Conservation (phyloP, 2,888 invertebrate species). For the Eremobia ochroleuca region DNA sequence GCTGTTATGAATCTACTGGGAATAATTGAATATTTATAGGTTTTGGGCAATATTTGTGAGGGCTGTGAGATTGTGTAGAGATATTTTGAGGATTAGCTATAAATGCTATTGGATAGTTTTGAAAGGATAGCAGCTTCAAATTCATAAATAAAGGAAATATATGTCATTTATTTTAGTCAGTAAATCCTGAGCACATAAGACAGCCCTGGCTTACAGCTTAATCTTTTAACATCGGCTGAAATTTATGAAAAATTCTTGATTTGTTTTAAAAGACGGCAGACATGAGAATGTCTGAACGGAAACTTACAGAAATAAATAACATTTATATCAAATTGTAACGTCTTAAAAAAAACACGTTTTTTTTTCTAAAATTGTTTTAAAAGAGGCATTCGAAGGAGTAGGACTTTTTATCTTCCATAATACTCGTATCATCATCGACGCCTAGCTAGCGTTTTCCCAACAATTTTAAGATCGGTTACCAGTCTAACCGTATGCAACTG, state of each 20-base stretch:
- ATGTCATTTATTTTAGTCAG: neutral
- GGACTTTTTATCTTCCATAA: neutral
- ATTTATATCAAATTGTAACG: too few species aligned
- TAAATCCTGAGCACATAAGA: neutral
- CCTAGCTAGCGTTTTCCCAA: neutral
- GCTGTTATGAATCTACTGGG: conserved; percentile 61
- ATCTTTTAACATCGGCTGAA: neutral
- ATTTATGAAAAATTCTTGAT: neutral
- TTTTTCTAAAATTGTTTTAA: too few species aligned
- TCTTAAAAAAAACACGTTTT: too few species aligned
- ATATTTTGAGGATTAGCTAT: neutral
- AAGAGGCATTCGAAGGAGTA: neutral
- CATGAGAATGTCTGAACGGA: neutral
- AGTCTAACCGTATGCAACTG: neutral
- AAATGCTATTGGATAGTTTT: neutral
- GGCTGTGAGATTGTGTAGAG: neutral
- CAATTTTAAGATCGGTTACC: neutral
- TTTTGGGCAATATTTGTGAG: conserved; percentile 18
- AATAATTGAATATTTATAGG: conserved; percentile 64
- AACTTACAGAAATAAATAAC: neutral
- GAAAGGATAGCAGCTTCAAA: too few species aligned
- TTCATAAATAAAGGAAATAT: neutral
- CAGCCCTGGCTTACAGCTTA: neutral
- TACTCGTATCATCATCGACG: neutral
- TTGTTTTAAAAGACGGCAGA: neutral